These are phyloP conservation scores for Hesperia comma DNA, from an alignment of 2,888 invertebrate genomes.

Conservation along the genomic window DNA sequence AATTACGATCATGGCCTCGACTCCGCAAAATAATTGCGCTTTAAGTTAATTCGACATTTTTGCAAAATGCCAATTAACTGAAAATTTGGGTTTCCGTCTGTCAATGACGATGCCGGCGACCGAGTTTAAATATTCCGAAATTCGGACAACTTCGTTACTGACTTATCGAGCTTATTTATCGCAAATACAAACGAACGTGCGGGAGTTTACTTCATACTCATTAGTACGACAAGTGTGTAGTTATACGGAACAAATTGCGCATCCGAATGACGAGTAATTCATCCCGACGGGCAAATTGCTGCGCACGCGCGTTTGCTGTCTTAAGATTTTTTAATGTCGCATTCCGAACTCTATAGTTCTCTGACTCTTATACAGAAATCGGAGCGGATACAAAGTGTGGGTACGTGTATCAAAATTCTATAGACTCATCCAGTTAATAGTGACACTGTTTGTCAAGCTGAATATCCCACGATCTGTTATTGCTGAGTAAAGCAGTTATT, in stretches of 20 bases:
- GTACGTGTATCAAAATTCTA: too few relatives aligned
- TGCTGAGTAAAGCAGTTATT: too few relatives aligned
- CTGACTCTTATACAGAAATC: constrained; percentile 54
- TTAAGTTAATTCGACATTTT: constrained; percentile 36
- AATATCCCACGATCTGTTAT: too few relatives aligned
- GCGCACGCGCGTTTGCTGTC: constrained; percentile 37
- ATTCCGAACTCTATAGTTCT: constrained; percentile 64
- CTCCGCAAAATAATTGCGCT: constrained; percentile 27
- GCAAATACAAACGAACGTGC: constrained; percentile 20
- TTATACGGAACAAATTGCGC: constrained; percentile 17
- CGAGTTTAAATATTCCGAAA: constrained; percentile 27
- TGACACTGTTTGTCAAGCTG: too few relatives aligned
- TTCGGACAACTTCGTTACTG: constrained; percentile 15
- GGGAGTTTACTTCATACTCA: constrained; percentile 15
- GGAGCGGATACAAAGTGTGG: background rate
- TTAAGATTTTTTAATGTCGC: constrained; percentile 67
- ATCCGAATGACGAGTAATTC: constrained; percentile 32
- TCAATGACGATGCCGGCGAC: constrained; percentile 14
- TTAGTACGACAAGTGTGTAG: constrained; percentile 26
- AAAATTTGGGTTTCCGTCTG: constrained; percentile 32
- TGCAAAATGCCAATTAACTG: constrained; percentile 42
- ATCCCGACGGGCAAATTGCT: constrained; percentile 45
- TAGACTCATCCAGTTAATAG: too few relatives aligned
- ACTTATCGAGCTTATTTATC: constrained; percentile 22
- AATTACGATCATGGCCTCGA: constrained; percentile 24